Evolutionary conservation across 2,888 invertebrate species (phyloP).

Genomic region (Melikaiella ostensackeni): DNA sequence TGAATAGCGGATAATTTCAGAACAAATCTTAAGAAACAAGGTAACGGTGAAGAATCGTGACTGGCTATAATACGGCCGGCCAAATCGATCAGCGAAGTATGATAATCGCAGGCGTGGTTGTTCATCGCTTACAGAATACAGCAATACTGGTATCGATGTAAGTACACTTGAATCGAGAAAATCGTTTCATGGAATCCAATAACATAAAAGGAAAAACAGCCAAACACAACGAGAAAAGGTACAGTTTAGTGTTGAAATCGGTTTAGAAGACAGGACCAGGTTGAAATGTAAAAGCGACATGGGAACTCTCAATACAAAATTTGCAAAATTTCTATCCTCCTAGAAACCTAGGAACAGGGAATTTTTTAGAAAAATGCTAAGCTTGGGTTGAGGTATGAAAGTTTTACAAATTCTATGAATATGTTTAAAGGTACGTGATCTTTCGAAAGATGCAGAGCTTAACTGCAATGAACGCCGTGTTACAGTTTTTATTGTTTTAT

Average conservation of each 20-base stretch:
- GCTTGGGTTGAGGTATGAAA: too few species aligned
- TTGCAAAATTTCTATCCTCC: too few species aligned
- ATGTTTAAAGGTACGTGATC: too few species aligned
- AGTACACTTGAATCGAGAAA: conserved; percentile 46
- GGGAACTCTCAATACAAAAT: too few species aligned
- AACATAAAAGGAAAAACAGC: conserved; percentile 27
- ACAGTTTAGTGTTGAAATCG: neutral
- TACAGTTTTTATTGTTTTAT: too few species aligned
- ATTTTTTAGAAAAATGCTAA: too few species aligned
- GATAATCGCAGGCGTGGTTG: conserved; percentile 57
- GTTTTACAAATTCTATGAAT: too few species aligned
- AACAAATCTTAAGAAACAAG: conserved; percentile 32
- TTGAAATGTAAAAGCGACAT: too few species aligned
- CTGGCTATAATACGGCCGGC: conserved; percentile 46
- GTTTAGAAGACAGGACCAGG: neutral
- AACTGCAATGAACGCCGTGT: too few species aligned
- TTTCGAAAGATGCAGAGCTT: too few species aligned
- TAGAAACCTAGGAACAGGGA: too few species aligned
- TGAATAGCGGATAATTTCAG: conserved; percentile 24
- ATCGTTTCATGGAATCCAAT: conserved; percentile 54
- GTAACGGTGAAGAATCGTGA: conserved; percentile 51
- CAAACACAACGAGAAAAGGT: conserved; percentile 22
- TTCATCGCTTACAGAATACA: conserved; percentile 26
- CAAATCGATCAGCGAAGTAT: conserved; percentile 52
- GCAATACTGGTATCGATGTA: conserved; percentile 30